phyloP scores from a whole-genome alignment of 30 jellyfish, hydroid and myxozoan species.

The Nemopilema nomurai region DNA sequence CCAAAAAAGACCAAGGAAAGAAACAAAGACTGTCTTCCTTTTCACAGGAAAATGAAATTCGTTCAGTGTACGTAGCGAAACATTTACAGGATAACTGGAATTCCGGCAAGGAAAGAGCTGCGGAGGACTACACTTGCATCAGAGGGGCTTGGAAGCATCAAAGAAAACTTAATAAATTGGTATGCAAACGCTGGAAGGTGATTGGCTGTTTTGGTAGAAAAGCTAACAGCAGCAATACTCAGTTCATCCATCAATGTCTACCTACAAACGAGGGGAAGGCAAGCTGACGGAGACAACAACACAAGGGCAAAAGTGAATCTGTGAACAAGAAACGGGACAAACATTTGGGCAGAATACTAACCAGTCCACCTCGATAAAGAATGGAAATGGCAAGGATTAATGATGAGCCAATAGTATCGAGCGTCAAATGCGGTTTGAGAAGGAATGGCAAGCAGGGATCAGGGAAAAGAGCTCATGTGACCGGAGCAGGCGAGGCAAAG shows the following conservation, averaged over 20 bases:
- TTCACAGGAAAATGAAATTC: slow-evolving; percentile 23
- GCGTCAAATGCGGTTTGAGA: slow-evolving; percentile 35
- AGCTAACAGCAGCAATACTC: slow-evolving; percentile 31
- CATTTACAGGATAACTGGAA: background rate
- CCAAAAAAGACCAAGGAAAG: slow-evolving; percentile 18
- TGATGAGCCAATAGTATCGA: slow-evolving; percentile 20
- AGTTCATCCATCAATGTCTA: slow-evolving; percentile 66
- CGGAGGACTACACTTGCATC: slow-evolving; percentile 18
- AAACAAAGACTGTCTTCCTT: background rate
- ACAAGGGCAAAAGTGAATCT: background rate
- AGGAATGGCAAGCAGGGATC: slow-evolving; percentile 45
- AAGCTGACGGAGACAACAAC: background rate
- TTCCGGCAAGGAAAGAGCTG: slow-evolving; percentile 2
- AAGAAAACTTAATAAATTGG: background rate
- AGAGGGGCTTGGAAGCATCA: background rate
- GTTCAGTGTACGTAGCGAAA: slow-evolving; percentile 6
- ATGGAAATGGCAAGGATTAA: slow-evolving; percentile 29
- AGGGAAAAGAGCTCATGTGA: slow-evolving; percentile 13
- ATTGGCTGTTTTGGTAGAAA: slow-evolving; percentile 24
- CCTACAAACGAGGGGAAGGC: background rate
- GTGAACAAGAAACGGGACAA: background rate
- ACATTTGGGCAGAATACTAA: background rate
- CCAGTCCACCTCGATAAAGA: background rate
- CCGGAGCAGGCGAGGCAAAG: slow-evolving; percentile 8
- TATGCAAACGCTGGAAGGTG: slow-evolving; percentile 1